Evolutionary conservation across 2,888 invertebrate genomes (phyloP).

Genomic region (Chloromyia formosa): DNA sequence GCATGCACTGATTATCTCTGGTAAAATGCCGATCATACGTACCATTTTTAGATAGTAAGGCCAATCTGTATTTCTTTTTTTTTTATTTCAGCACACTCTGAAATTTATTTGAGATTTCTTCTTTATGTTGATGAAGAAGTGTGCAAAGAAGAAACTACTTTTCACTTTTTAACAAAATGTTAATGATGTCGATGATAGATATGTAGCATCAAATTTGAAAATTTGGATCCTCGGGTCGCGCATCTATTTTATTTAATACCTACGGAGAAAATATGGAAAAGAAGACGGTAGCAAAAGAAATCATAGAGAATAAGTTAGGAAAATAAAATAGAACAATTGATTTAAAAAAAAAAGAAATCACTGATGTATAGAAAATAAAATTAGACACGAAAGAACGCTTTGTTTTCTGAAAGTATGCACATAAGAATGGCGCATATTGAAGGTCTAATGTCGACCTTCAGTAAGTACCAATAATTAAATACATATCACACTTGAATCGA

Average conservation of each 20-base stretch:
- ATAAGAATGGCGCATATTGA: no score
- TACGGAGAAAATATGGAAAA: background rate
- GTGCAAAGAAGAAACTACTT: background rate
- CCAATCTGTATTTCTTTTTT: background rate
- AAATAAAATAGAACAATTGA: conserved; percentile 29
- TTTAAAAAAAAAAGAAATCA: conserved; percentile 14
- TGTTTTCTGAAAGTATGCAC: no score
- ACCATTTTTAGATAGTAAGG: background rate
- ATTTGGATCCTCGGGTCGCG: background rate
- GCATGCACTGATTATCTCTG: conserved; percentile 26
- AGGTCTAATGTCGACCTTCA: no score
- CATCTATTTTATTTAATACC: background rate
- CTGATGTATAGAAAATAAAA: no score
- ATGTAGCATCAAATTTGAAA: background rate
- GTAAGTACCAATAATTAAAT: no score
- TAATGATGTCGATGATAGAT: conserved; percentile 9
- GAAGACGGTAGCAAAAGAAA: background rate
- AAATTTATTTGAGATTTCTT: conserved; percentile 20
- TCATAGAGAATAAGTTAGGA: background rate
- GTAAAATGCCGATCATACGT: background rate
- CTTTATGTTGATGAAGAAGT: conserved; percentile 1
- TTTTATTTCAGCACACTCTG: background rate
- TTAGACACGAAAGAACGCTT: no score
- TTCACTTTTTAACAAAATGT: conserved; percentile 32
- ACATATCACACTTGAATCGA: no score